Base-by-base conservation (phyloP, 2,113 vertebrate genomes). In the Brachyhypopomus gauderio region DNA sequence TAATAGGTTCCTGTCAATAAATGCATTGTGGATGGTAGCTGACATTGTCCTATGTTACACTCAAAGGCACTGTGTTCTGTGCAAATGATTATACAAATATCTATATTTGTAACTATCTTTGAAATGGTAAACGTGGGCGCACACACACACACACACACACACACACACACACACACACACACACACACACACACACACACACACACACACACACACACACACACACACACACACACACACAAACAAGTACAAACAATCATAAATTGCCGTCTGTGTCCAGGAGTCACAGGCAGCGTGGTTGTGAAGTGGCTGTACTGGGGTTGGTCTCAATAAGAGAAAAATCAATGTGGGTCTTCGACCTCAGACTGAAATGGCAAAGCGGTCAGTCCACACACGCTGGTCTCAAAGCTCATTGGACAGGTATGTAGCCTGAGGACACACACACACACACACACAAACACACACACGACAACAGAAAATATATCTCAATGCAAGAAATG, bases 321-420 rank as follows among this genome's bases (percentile, higher is more conserved):
- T 20, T 81, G 34, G 12, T 84, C 41, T 25, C 48, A 56, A 58
- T 59, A 66, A 78, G 62, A 25, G 63, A 67, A 34, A 78, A 85
- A 85, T 85, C 79, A 75, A 78, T 82, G 19, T 56, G 38, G 55
- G 69, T 27, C 55, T 66, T 38, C 69, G 34, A 71, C 56, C 55
- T 66, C 27, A 78, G 48, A 71, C 56, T 52, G 55, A 74, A 82
- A 48, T 27, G 6, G 30, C 79, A 41, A 41, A 41, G 7, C 62
- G 38, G 63, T 17, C 14, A 41, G 36, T 70, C 70, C 4, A 67
- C 48, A 45, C 41, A 55, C 2, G 20, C 1, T n/a, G 59, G 20
- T 56, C 62, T 75, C 12, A 73, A 72, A 80, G 20, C 59, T 4
- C 20, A 62, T 16, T 23, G 62, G 22, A n/a, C 22, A 36, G 20